Percentiles rank a stretch among this genome's conserved stretches.
These are phyloP conservation scores for Eupithecia inturbata DNA, from an alignment of 2,888 invertebrate genomes.

Conservation along the genomic window DNA sequence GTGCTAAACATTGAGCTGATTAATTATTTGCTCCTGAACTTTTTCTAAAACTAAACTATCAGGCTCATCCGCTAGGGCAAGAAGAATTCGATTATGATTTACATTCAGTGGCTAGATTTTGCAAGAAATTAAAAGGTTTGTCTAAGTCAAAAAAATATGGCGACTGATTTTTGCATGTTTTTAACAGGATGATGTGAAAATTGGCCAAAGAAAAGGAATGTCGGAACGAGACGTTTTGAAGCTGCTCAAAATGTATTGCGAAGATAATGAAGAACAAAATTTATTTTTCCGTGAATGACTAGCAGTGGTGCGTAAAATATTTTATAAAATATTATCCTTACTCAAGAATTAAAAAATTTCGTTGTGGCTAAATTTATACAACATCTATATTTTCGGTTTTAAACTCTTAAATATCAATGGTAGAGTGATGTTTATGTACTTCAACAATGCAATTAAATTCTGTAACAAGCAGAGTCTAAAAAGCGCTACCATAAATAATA, in stretches of 20 bases:
- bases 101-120: not conserved
- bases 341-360: not conserved
- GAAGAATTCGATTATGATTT: not conserved
- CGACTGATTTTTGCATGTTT: not conserved
- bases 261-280: conserved; percentile 48
- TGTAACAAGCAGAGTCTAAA: not conserved
- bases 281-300: conserved; percentile 41
- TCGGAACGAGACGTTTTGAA: conserved; percentile 72
- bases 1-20: not conserved
- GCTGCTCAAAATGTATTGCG: conserved; percentile 75
- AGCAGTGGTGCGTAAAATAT: conserved; percentile 11
- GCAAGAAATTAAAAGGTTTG: not conserved
- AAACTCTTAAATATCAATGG: not conserved
- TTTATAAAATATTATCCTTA: conserved; percentile 7
- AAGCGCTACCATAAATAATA: not conserved
- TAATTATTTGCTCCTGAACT: not conserved
- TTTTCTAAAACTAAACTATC: not conserved
- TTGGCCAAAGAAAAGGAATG: conserved; percentile 73
- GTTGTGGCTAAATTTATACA: not conserved
- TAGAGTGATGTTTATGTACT: not conserved
- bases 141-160: not conserved
- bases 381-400: not conserved
- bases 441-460: not conserved
- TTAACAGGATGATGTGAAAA: conserved; percentile 63
- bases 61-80: no score